Evolutionary conservation across 2,797 vertebrate species (phyloP), one percentile per base, ranked within the genome.

Genomic region (Poeciliopsis infans): DNA sequence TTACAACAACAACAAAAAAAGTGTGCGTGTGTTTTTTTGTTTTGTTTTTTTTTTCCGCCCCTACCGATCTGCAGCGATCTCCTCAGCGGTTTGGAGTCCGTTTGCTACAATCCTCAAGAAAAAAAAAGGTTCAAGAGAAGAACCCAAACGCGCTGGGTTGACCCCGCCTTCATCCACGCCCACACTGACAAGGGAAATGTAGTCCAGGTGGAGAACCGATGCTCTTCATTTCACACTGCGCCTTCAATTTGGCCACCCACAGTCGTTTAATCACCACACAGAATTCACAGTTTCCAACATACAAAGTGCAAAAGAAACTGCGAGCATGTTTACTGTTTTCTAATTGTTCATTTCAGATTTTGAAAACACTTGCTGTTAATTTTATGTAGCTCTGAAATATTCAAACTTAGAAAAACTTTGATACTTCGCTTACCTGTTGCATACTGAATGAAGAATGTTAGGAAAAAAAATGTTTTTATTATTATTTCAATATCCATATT

Each of bases 111-210:
- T 77, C 81, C 45, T 46, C 73, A 80, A 57, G 2, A 83, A 61
- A 25, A 25, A 53, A 78, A 43, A 74, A 28, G 43, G 16, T 10
- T 51, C 61, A 11, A 76, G 23, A 23, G 78, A 68, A 25, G 51
- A 76, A 73, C 74, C 23, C 72, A 79, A 76, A 79, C 80, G 76
- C 82, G 86, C 74, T 76, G 72, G 1, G 74, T 84, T 72, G 86
- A 81, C 25, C 80, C 76, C 81, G 90, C 79, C 85, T 79, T 7
- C 25, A 46, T 23, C n/a, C 0, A 18, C 87, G 82, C 88, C 81
- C 80, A 64, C 33, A 5, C 18, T 8, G 39, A 2, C 66, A 82
- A 75, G 93, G 93, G 93, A 93, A 87, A 87, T 92, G 93, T 90
- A 92, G 94, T 95, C 86, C 81, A 43, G 3, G 11, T 6, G 4